Evolutionary conservation across 35 echinoderm and acorn worm genomes (phyloP).

Genomic region (Amphiura filiformis): DNA sequence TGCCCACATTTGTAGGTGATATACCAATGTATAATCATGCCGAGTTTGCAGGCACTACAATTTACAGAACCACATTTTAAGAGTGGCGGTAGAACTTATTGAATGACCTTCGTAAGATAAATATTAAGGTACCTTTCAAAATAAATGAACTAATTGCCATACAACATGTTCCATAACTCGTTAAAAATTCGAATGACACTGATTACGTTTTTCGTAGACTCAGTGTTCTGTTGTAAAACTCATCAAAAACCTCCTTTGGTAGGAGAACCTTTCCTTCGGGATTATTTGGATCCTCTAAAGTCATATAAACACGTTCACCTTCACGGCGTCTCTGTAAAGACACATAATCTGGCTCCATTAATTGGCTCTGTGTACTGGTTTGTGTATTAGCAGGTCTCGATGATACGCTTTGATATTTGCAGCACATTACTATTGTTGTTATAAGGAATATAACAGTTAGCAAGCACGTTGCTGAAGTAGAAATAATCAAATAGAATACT

Average conservation of each 20-base stretch:
- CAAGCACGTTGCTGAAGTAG: not conserved
- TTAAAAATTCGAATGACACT: too few relatives aligned
- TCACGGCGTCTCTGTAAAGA: not conserved
- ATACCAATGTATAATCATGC: too few relatives aligned
- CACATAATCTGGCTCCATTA: not conserved
- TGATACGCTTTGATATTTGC: not conserved
- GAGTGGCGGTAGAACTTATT: too few relatives aligned
- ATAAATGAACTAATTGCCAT: too few relatives aligned
- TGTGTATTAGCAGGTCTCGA: not conserved
- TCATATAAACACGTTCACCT: not conserved
- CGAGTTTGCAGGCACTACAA: too few relatives aligned
- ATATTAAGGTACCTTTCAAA: too few relatives aligned
- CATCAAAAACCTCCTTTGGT: not conserved
- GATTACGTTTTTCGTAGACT: not conserved
- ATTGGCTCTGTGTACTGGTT: not conserved
- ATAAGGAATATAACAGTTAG: not conserved
- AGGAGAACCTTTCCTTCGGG: not conserved
- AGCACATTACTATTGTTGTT: not conserved
- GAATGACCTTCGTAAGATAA: too few relatives aligned
- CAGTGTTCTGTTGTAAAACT: not conserved
- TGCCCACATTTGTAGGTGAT: too few relatives aligned
- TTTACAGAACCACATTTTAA: too few relatives aligned
- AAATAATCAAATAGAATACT: not conserved
- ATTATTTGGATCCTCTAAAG: conserved; percentile 5
- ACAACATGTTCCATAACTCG: too few relatives aligned